Evolutionary conservation across 2,888 invertebrate species (phyloP), one percentile per base, ranked within the genome.

Genomic region (Machimus atricapillus): DNA sequence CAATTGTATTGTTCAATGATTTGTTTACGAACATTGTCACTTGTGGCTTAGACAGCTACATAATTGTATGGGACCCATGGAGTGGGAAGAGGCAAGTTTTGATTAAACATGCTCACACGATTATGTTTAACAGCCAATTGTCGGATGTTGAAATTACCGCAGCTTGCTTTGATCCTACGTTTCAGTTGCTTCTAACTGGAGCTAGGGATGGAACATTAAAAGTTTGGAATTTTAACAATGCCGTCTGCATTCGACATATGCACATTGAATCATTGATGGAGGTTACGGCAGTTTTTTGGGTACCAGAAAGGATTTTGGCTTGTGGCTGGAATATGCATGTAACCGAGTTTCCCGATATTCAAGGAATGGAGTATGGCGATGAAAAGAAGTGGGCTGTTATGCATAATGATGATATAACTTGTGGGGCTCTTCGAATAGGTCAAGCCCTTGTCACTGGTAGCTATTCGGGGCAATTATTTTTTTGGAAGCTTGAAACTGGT

Each of bases 171-270:
- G 96, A 97, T 92, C 95, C 95, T 0, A 94, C 95, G 31, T 93
- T 94, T 89, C 96, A 96, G 90, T 94, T 96, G 87, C 93, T 97
- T 40, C 91, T 97, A 87, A 97, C 97, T 0, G 97, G 96, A 1
- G 97, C 96, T 0, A 94, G 95, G 83, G 95, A 97, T 91, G 97
- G 97, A 14, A 94, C 95, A 0, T 93, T 97, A 8, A 92, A 95
- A 93, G 94, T 97, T 46, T 97, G 97, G 97, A 96, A 97, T 92
- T 97, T 97, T 90, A 97, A 96, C 90, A 96, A 96, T 34, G 97
- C 97, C 0, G 94, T 94, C 8, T 96, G 96, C 90, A 91, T 97
- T 88, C 93, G 96, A 88, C 94, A 94, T 86, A 95, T 97, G 95
- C 92, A 93, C 40, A 94, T 95, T 27, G 94, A 94, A 89, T 3